Evolutionary conservation across 2,888 invertebrate genomes (phyloP), one percentile per base, ranked within the genome.

Genomic region (Cylloceria caligata): DNA sequence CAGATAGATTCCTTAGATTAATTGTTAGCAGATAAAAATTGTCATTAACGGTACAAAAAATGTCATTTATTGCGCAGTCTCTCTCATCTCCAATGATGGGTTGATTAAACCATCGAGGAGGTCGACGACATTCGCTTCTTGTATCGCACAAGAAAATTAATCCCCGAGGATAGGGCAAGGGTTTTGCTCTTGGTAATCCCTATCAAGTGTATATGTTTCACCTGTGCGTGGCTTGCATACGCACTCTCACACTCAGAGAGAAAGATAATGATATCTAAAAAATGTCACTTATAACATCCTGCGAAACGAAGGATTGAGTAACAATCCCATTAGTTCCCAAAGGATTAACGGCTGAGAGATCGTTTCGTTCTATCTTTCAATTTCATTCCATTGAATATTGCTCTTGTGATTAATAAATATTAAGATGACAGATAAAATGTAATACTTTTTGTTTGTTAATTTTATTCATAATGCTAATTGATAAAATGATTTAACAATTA

Each of bases 191-290:
- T 6, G 42, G 65, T 27, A 65, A 65, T 65, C 16, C 16, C 45
- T 27, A 30, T 65, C 45, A n/a, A 65, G n/a, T 16, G 30, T 13
- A 42, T 27, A n/a, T 24, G 39, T 64, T 3, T 45, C 21, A 42
- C 27, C 13, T 47, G n/a, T n/a, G n/a, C n/a, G n/a, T n/a, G n/a
- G n/a, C n/a, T n/a, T n/a, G n/a, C n/a, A n/a, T n/a, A n/a, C n/a
- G n/a, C 45, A 27, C 30, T 7, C n/a, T 16, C 24, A 16, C 65
- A 42, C 16, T n/a, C 6, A 27, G 16, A 45, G 9, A 3, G 65
- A n/a, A n/a, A n/a, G n/a, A n/a, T 21, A 45, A 65, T 47, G 65
- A 47, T 65, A 65, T 65, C 45, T 47, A 3, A 39, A 62, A 62
- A 39, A 65, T n/a, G n/a, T n/a, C n/a, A n/a, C n/a, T n/a, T n/a